Evolutionary conservation across 2,797 vertebrate species (phyloP), one percentile per base, ranked within the genome.

Genomic region (Rhyacichthys aspro): DNA sequence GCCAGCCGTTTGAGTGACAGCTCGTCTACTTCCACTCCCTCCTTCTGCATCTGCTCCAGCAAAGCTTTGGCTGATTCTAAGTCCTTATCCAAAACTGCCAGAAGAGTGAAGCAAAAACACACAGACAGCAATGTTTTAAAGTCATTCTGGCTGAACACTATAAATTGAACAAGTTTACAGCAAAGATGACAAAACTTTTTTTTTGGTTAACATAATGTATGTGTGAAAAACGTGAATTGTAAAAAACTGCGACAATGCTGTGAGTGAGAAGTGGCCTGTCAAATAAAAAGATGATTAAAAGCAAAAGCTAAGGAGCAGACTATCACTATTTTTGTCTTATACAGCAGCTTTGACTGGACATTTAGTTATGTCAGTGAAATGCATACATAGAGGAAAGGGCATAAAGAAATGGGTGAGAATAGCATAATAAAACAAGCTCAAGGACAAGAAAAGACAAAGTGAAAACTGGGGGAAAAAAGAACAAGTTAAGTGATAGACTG

Each of bases 1-100:
- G 95, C 94, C 16, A 98, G 85, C 19, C 93, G 94, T 86, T 99
- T 99, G 72, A 98, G 91, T 59, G 89, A 84, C 50, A 96, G 66
- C 38, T 95, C 89, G 0, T 95, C 76, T 19, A 88, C 42, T 32
- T 58, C 46, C 2, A 91, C 0, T 3, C 93, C 93, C 76, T 95
- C 91, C 0, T 72, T 74, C 82, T 91, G 89, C 77, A 91, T 82
- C 81, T 88, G 82, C 75, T 94, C 88, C 19, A 94, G 89, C 3
- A 95, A 69, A 37, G 88, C 86, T 82, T 94, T 94, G 17, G 94
- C 95, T 17, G 94, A 89, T 0, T 72, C 14, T 8, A 96, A 74
- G 78, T 98, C 93, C 5, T 86, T 91, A 79, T 95, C 93, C 64
- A 87, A 0, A 64, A 43, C 97, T 99, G 82, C 68, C 55, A 75